These are phyloP conservation scores for Drosophila cardini DNA, from an alignment of 1,140 invertebrate genomes.

Conservation along the genomic window DNA sequence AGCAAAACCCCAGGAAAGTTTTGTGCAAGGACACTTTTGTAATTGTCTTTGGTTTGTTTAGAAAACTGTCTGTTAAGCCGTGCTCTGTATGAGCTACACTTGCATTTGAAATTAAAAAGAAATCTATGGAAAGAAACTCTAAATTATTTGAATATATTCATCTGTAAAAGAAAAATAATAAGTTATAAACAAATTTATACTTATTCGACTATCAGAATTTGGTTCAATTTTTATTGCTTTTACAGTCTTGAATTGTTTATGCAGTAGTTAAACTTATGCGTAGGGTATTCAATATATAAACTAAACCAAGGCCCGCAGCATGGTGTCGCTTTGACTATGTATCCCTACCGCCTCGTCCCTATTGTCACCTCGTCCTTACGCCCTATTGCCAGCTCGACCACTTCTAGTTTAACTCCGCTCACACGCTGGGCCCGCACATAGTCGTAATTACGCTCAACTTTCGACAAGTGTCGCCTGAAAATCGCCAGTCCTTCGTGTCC, in stretches of 20 bases:
- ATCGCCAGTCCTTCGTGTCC: constrained; percentile 65
- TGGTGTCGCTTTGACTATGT: constrained; percentile 39
- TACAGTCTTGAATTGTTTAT: background rate
- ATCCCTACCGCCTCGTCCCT: background rate
- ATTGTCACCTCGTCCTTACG: background rate
- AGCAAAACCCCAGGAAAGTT: constrained; percentile 39
- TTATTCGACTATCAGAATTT: background rate
- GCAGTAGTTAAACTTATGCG: background rate
- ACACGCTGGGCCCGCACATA: constrained; percentile 45
- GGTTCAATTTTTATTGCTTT: background rate
- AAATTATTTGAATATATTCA: no score
- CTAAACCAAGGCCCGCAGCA: constrained; percentile 39
- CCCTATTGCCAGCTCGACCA: background rate
- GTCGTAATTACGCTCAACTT: constrained; percentile 81
- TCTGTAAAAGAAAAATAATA: no score
- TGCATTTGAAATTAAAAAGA: background rate
- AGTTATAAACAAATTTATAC: no score
- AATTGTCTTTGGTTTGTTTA: constrained; percentile 32
- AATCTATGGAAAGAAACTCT: background rate
- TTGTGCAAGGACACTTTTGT: constrained; percentile 34
- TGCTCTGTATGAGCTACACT: constrained; percentile 17
- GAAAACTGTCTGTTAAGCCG: background rate
- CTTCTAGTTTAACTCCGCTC: constrained; percentile 28
- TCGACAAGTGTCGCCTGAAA: constrained; percentile 78
- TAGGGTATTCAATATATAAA: constrained; percentile 31